Conservation (phyloP, 2,113 vertebrate species). For the Cynopterus brachyotis region DNA sequence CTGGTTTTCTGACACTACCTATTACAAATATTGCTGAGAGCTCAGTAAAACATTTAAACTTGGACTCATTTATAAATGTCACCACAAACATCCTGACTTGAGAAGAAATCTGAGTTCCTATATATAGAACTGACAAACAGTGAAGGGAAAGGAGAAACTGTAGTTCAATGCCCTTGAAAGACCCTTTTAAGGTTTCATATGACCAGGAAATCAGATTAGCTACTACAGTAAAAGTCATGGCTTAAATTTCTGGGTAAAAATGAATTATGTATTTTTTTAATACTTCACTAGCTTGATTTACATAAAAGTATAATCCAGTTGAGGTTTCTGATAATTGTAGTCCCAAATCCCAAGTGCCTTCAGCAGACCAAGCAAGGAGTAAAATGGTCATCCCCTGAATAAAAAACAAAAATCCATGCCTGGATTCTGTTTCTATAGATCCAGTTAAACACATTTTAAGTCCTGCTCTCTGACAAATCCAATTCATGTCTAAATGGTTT, state of each 20-base stretch:
- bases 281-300: conserved; percentile 42
- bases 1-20: background rate
- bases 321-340: conserved; percentile 38
- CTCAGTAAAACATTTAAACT: conserved; percentile 44
- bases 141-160: background rate
- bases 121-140: conserved; percentile 6
- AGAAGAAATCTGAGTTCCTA: conserved; percentile 30
- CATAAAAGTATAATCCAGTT: conserved; percentile 49
- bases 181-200: conserved; percentile 56
- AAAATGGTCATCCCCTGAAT: background rate
- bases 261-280: conserved; percentile 47
- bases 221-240: conserved; percentile 24
- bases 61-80: conserved; percentile 45
- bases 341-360: background rate
- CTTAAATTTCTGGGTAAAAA: conserved; percentile 46
- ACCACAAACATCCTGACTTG: conserved; percentile 26
- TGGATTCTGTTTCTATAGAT: conserved; percentile 14
- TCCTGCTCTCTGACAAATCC: background rate
- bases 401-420: background rate
- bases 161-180: background rate
- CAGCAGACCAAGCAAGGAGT: conserved; percentile 7
- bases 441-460: conserved; percentile 13
- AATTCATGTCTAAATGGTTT: conserved; percentile 40
- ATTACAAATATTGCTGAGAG: conserved; percentile 8
- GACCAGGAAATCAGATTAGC: conserved; percentile 58